Evolutionary conservation across 2,888 invertebrate genomes (phyloP), one percentile per base, ranked within the genome.

Genomic region (Tolmerus cingulatus): DNA sequence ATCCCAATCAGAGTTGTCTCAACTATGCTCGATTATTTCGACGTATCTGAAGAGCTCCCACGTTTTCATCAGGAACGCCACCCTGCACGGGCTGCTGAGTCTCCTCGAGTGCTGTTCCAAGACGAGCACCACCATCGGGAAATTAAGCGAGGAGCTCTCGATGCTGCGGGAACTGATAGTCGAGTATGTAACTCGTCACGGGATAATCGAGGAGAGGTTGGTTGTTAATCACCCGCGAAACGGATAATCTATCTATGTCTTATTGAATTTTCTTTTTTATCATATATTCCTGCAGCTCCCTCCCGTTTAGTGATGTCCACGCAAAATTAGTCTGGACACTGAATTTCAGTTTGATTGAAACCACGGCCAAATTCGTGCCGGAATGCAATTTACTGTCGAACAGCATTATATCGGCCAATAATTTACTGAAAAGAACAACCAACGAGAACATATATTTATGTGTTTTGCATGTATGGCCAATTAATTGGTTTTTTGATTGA

Each of bases 261-360:
- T 46, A 43, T 74, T 85, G n/a, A 74, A 74, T 46, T 85, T 74
- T 43, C n/a, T 85, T 74, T 30, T 34, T 78, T n/a, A 40, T n/a
- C n/a, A n/a, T 37, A 1, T 76, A 14, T 76, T 12, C n/a, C 16
- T 57, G 1, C 90, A 92, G 92, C 87, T 90, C 91, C 5, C 89
- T 91, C 88, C 90, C 91, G 55, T 92, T 91, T 89, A 92, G 92
- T 89, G 95, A 95, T 90, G 95, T 95, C 89, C 96, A 96, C 91
- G 94, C 94, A 86, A 93, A 96, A 89, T 93, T 95, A 81, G 94
- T 96, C 90, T 97, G 96, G 96, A 94, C 96, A 40, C 92, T 96
- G 81, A 95, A 95, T 82, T 96, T 96, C 92, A 96, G 95, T 92
- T 92, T 97, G 88, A 93, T 96, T 90, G 97, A 97, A 92, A 95